Conservation (phyloP, 1,140 invertebrate genomes). For the Tenebrio molitor region DNA sequence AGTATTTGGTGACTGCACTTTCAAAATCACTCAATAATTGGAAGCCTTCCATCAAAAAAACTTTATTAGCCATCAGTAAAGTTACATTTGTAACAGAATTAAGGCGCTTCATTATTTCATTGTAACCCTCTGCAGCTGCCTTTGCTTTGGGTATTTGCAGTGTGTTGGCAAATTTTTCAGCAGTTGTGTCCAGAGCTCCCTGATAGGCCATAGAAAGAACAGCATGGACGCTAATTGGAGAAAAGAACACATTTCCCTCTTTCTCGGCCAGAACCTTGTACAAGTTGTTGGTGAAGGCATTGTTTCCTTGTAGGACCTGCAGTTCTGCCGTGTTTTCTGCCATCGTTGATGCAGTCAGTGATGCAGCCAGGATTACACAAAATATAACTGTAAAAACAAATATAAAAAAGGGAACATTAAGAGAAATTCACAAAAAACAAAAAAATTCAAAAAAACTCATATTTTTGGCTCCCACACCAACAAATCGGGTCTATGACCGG, state of each 20-base stretch:
- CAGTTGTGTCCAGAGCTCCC: conserved; percentile 71
- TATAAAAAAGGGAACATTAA: conserved; percentile 8
- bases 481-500: too few relatives aligned
- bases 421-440: not conserved
- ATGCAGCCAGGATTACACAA: not conserved
- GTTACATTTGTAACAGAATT: conserved; percentile 68
- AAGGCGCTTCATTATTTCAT: conserved; percentile 63
- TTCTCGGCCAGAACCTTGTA: conserved; percentile 19
- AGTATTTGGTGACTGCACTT: conserved; percentile 49
- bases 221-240: conserved; percentile 67
- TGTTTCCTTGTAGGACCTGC: conserved; percentile 28
- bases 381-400: conserved; percentile 35
- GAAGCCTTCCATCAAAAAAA: conserved; percentile 71
- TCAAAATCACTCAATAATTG: conserved; percentile 68
- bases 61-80: conserved; percentile 74
- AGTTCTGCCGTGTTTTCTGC: conserved; percentile 14
- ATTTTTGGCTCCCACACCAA: too few relatives aligned
- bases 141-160: conserved; percentile 54
- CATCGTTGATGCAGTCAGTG: conserved; percentile 22
- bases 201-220: conserved; percentile 67
- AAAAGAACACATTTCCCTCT: conserved; percentile 63
- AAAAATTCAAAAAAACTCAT: too few relatives aligned
- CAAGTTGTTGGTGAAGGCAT: conserved; percentile 17
- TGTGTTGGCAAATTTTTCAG: conserved; percentile 67
- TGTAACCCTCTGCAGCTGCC: conserved; percentile 62